Evolutionary conservation across 2,113 vertebrate genomes (phyloP).

Genomic region (Chionodraco myersi): DNA sequence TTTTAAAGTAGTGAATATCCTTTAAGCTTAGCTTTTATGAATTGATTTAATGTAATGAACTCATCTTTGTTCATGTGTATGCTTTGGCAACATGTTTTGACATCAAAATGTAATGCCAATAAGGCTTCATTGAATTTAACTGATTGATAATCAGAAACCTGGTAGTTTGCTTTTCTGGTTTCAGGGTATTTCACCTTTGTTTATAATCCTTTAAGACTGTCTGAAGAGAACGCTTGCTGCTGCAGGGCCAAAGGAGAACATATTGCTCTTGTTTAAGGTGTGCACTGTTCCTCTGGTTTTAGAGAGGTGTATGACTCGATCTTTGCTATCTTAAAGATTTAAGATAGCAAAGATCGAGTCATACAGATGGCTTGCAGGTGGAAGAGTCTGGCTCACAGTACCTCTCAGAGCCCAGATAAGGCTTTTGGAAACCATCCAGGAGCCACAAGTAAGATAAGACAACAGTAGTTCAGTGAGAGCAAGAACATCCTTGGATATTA

Average conservation of each 20-base stretch:
- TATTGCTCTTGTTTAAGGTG: background rate
- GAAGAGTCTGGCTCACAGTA: background rate
- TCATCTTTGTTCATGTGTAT: no score
- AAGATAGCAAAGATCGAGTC: conserved; percentile 11
- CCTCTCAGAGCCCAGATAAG: conserved; percentile 14
- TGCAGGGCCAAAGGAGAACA: background rate
- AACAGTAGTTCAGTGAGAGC: background rate
- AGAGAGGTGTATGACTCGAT: background rate
- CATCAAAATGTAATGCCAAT: background rate
- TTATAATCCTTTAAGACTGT: conserved; percentile 10
- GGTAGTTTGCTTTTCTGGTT: background rate
- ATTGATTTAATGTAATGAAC: background rate
- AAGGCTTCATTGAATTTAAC: background rate
- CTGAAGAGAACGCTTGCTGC: background rate
- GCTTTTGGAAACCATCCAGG: background rate
- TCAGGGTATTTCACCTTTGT: background rate
- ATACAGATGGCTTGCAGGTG: background rate
- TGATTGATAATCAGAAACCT: background rate
- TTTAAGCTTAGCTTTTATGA: background rate
- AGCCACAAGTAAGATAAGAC: background rate
- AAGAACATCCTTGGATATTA: background rate
- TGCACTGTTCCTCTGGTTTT: background rate
- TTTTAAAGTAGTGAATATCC: no score
- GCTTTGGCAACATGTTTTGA: background rate
- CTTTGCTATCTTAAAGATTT: background rate